phyloP scores from a whole-genome alignment of 2,888 invertebrate genomes.

The Strigamia transsilvanica region DNA sequence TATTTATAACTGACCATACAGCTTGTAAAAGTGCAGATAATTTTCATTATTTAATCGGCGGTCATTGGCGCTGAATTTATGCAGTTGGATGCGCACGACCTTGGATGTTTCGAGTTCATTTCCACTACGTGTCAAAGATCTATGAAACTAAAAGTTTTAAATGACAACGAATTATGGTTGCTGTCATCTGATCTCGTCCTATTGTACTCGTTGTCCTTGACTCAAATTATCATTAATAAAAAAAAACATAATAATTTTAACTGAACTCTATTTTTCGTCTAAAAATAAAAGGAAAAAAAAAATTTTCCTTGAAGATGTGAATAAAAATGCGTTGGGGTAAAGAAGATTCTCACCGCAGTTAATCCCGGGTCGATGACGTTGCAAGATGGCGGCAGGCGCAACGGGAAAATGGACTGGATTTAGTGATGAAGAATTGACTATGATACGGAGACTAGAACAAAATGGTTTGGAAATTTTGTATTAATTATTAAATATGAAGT shows the following conservation, averaged over 20 bases:
- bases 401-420: conserved; percentile 10
- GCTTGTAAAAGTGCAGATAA: too few species aligned
- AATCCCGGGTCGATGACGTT: conserved; percentile 3
- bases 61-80: not conserved
- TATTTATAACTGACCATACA: too few species aligned
- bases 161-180: not conserved
- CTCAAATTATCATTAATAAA: not conserved
- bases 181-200: not conserved
- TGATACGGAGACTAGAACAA: conserved; percentile 17
- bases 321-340: too few species aligned
- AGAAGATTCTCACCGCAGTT: too few species aligned
- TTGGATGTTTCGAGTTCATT: conserved; percentile 16
- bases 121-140: not conserved
- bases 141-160: not conserved
- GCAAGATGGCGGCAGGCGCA: not conserved
- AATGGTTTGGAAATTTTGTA: not conserved
- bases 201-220: conserved; percentile 7
- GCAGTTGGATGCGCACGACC: not conserved
- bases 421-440: conserved; percentile 37
- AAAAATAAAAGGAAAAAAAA: too few species aligned
- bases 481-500: not conserved
- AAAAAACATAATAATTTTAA: not conserved
- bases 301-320: too few species aligned
- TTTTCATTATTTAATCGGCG: too few species aligned
- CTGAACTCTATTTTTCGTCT: too few species aligned